These are phyloP conservation scores for Drosophila prolongata DNA, from an alignment of 2,888 invertebrate species.

Conservation along the genomic window DNA sequence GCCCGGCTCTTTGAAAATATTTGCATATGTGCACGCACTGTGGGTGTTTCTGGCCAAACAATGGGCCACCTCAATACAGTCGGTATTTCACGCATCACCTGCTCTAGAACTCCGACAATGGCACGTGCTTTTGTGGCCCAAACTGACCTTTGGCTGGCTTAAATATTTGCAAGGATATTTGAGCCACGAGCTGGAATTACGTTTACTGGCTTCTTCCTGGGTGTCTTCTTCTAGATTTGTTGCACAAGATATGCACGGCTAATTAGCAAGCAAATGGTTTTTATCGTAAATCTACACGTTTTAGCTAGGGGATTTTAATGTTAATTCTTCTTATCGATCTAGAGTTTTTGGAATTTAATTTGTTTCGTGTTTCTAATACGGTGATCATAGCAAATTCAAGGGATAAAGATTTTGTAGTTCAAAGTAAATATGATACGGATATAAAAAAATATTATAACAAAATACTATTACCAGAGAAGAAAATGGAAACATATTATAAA, in stretches of 20 bases:
- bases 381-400: constrained; percentile 1
- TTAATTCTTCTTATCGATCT: constrained; percentile 11
- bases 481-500: background rate
- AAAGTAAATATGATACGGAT: background rate
- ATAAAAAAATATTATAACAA: too few species aligned
- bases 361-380: background rate
- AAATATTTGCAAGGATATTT: constrained; percentile 35
- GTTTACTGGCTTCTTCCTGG: constrained; percentile 21
- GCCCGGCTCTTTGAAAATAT: constrained; percentile 57
- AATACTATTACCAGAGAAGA: background rate
- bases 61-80: constrained; percentile 42
- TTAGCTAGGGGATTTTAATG: background rate
- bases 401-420: background rate
- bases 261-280: constrained; percentile 34
- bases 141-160: constrained; percentile 53
- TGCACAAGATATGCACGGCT: background rate
- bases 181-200: constrained; percentile 24
- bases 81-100: constrained; percentile 61
- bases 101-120: constrained; percentile 44
- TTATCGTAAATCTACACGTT: constrained; percentile 22
- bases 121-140: constrained; percentile 59
- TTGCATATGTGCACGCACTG: constrained; percentile 70
- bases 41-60: constrained; percentile 66
- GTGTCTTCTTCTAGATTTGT: constrained; percentile 34
- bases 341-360: background rate